Evolutionary conservation across 2,888 invertebrate species (phyloP).

Genomic region (Himalopsyche japonica): DNA sequence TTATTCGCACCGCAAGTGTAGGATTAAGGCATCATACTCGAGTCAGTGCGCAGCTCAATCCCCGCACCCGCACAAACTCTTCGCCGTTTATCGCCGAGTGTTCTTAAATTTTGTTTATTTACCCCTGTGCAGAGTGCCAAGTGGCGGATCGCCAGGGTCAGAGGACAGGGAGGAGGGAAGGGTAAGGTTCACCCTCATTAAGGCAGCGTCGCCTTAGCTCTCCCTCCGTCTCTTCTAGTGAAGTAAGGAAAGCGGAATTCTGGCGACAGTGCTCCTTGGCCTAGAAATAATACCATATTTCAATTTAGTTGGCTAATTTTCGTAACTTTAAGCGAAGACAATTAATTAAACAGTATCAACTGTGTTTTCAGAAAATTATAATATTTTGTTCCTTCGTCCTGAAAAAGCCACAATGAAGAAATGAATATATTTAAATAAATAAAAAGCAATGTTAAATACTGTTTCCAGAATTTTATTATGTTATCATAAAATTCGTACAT

Average conservation of each 20-base stretch:
- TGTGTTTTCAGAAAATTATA: not conserved
- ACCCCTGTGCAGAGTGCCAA: constrained; percentile 16
- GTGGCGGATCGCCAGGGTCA: not conserved
- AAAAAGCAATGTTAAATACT: no score
- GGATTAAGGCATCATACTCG: constrained; percentile 23
- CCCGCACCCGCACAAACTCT: not conserved
- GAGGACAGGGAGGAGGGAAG: not conserved
- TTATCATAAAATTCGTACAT: no score
- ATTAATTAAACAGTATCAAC: not conserved
- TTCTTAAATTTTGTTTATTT: constrained; percentile 36
- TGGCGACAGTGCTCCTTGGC: not conserved
- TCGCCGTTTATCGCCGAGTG: constrained; percentile 20
- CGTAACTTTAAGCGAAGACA: not conserved
- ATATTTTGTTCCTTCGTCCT: not conserved
- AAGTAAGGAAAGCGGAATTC: not conserved
- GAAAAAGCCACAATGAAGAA: no score
- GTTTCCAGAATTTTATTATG: no score
- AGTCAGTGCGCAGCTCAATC: not conserved
- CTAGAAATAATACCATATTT: constrained; percentile 1
- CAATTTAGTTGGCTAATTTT: not conserved
- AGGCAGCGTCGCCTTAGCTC: not conserved
- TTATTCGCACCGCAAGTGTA: not conserved
- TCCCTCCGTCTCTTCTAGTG: not conserved
- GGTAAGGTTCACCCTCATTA: not conserved
- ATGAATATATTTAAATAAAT: no score